Base-by-base conservation (phyloP, 53 echinoderm and acorn worm genomes). In the Paracentrotus lividus region DNA sequence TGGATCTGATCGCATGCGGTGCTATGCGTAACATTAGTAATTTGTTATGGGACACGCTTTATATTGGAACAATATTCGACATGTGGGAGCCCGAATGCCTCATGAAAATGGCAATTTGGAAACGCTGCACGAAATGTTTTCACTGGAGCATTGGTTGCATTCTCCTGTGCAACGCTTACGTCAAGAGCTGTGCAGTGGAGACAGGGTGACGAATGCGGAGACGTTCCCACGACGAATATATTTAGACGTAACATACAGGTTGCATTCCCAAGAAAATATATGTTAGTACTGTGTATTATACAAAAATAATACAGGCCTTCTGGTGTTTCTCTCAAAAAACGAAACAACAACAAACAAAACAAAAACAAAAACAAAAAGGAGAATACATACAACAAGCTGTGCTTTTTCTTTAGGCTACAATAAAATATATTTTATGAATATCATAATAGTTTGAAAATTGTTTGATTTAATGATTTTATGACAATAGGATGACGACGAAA, bases 1-100 rank as follows among this genome's bases (percentile, higher is more conserved):
- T 57, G 58, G 38, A 18, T 8, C n/a, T 33, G 57, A 54, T 57
- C 58, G 49, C 88, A 57, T 59, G 59, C 9, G 38, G 88, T 53
- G 88, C 88, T 55, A 31, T 34, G 88, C 57, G 88, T 88, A 88
- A 88, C 88, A 88, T 88, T 88, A 88, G 88, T 88, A 88, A 88
- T 88, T 88, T 56, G 88, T 88, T 88, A 88, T 57, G 88, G 54
- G 88, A 53, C 88, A 56, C 88, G 38, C 57, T n/a, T n/a, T n/a
- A 57, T 23, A 54, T 88, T 55, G 85, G 85, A 51, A 85, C 51
- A 85, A 85, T 47, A 85, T 44, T 85, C 31, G 10, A 5, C 47
- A 85, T 51, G 85, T 85, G 45, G 20, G 81, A 20, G 18, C 32
- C 21, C 40, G 85, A 31, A 49, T 49, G 85, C 51, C 29, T 85